Conservation (phyloP, 1,140 invertebrate species). For the Euura lappo region DNA sequence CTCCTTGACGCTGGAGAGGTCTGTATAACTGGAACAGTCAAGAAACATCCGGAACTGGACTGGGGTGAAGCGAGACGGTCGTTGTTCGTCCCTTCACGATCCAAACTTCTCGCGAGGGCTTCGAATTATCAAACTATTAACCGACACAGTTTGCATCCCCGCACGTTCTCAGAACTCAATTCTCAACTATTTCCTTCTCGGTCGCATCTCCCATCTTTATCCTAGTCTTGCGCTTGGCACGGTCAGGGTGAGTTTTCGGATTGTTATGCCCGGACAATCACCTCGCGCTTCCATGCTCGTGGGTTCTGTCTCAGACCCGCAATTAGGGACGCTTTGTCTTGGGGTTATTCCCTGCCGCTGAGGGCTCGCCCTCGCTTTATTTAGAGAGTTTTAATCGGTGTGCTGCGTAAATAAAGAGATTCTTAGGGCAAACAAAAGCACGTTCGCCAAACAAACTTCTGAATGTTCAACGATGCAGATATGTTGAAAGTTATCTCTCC, state of each 20-base stretch:
- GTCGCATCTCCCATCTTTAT: too few species aligned
- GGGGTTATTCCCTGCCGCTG: neutral
- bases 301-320: neutral
- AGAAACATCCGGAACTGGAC: too few species aligned
- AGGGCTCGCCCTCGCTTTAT: neutral
- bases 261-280: neutral
- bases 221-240: too few species aligned
- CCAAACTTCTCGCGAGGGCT: neutral
- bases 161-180: neutral
- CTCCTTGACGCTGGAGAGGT: too few species aligned
- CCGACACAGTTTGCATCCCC: neutral
- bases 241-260: neutral
- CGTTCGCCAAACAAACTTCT: neutral
- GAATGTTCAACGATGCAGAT: neutral
- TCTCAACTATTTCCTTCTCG: neutral
- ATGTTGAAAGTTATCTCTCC: neutral
- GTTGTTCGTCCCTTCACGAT: neutral
- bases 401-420: neutral
- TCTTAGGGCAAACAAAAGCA: neutral
- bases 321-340: conserved; percentile 1
- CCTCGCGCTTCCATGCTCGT: neutral
- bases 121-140: conserved; percentile 2
- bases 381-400: neutral
- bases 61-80: neutral
- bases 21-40: too few species aligned